Evolutionary conservation across 2,113 vertebrate genomes (phyloP).

Genomic region (Clinocottus analis): DNA sequence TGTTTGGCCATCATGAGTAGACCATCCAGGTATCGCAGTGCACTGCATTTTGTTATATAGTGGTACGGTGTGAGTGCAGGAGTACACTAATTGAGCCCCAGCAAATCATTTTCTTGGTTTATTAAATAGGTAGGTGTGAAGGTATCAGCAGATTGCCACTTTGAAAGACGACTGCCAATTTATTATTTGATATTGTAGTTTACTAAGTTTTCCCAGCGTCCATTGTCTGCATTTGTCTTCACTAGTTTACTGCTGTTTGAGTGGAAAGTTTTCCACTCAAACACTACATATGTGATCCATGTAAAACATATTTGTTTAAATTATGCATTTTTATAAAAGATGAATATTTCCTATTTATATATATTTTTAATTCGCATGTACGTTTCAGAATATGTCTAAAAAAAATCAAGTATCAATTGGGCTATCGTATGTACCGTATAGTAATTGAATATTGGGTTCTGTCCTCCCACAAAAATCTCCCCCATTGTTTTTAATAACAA

Average conservation of each 20-base stretch:
- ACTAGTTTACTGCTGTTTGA: not conserved
- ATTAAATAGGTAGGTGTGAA: not conserved
- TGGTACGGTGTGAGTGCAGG: not conserved
- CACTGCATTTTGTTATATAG: not conserved
- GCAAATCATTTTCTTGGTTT: not conserved
- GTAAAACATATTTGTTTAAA: not conserved
- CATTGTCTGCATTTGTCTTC: not conserved
- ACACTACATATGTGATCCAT: not conserved
- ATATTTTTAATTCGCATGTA: not conserved
- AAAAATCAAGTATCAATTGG: not conserved
- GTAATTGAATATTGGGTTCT: not conserved
- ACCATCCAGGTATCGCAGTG: no score
- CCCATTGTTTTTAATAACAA: not conserved
- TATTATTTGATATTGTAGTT: not conserved
- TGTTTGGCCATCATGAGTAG: no score
- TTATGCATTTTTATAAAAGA: not conserved
- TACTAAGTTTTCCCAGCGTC: not conserved
- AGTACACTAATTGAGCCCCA: not conserved
- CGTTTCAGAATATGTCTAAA: not conserved
- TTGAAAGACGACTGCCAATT: conserved; percentile 20
- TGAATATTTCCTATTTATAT: not conserved
- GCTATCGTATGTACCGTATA: not conserved
- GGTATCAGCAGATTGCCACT: not conserved
- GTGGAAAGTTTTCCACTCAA: not conserved
- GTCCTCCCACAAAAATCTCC: no score